phyloP scores from a whole-genome alignment of 2,888 invertebrate genomes.

The Trichogramma dendrolimi region DNA sequence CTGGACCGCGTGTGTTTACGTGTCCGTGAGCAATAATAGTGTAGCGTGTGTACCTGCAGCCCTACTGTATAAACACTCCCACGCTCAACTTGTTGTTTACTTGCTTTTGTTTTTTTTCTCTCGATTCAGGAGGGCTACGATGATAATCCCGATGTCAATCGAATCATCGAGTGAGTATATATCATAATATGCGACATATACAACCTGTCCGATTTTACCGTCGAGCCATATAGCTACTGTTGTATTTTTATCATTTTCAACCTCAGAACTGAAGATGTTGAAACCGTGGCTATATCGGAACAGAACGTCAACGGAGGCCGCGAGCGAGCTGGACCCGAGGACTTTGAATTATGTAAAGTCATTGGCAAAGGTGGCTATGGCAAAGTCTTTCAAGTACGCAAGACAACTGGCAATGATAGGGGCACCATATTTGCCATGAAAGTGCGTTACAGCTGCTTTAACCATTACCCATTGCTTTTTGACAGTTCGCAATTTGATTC shows the following conservation, averaged over 20 bases:
- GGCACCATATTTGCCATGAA: slow-evolving; percentile 76
- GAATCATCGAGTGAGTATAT: slow-evolving; percentile 72
- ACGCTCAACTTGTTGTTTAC: too few species aligned
- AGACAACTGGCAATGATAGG: slow-evolving; percentile 61
- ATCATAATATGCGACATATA: background rate
- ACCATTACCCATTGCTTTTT: background rate
- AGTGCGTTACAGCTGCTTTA: slow-evolving; percentile 43
- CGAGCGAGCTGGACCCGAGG: slow-evolving; percentile 82
- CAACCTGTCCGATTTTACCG: slow-evolving; percentile 1
- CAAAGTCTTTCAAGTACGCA: slow-evolving; percentile 66
- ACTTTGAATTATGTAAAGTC: slow-evolving; percentile 68
- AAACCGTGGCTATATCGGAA: slow-evolving; percentile 67
- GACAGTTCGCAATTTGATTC: slow-evolving; percentile 3
- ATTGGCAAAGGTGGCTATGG: slow-evolving; percentile 76
- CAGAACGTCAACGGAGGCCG: slow-evolving; percentile 79
- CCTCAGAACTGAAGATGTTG: slow-evolving; percentile 57
- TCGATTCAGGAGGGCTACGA: slow-evolving; percentile 71
- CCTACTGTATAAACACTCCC: too few species aligned
- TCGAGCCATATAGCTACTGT: background rate
- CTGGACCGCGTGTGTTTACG: too few species aligned
- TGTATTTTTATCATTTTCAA: background rate
- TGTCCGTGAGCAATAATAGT: too few species aligned
- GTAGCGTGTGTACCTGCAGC: too few species aligned
- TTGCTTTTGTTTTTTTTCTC: background rate
- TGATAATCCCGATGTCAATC: slow-evolving; percentile 73